phyloP scores from a whole-genome alignment of 2,888 invertebrate genomes.

The Acronicta alni region DNA sequence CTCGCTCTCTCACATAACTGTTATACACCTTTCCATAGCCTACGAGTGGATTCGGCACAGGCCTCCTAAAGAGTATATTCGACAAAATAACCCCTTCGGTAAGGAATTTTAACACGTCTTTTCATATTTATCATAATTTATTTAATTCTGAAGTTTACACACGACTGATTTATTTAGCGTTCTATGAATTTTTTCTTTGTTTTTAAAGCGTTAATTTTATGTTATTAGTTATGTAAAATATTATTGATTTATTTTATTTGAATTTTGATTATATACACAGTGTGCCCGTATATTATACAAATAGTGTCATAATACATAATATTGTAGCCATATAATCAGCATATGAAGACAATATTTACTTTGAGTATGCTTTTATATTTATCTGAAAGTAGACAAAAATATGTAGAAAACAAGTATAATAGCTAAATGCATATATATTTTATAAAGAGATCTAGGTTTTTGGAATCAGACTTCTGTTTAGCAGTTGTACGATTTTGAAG shows the following conservation, averaged over 20 bases:
- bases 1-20: constrained; percentile 88
- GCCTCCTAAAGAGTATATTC: constrained; percentile 90
- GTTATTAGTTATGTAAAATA: constrained; percentile 77
- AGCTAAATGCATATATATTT: constrained; percentile 76
- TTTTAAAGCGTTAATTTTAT: constrained; percentile 79
- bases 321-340: constrained; percentile 82
- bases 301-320: constrained; percentile 80
- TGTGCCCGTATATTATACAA: constrained; percentile 83
- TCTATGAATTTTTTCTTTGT: constrained; percentile 68
- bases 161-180: constrained; percentile 79
- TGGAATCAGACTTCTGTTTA: constrained; percentile 49
- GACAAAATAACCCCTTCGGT: constrained; percentile 90
- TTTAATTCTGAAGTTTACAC: constrained; percentile 78
- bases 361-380: constrained; percentile 85
- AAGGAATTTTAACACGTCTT: constrained; percentile 89
- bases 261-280: constrained; percentile 77
- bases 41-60: constrained; percentile 90
- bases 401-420: constrained; percentile 79
- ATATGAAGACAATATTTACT: constrained; percentile 81
- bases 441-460: constrained; percentile 56
- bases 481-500: constrained; percentile 48
- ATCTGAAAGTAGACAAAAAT: constrained; percentile 79
- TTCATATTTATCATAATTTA: constrained; percentile 76
- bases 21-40: constrained; percentile 89
- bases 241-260: constrained; percentile 66